Base-by-base conservation (phyloP, 1,140 invertebrate species). In the Tenebrio molitor region DNA sequence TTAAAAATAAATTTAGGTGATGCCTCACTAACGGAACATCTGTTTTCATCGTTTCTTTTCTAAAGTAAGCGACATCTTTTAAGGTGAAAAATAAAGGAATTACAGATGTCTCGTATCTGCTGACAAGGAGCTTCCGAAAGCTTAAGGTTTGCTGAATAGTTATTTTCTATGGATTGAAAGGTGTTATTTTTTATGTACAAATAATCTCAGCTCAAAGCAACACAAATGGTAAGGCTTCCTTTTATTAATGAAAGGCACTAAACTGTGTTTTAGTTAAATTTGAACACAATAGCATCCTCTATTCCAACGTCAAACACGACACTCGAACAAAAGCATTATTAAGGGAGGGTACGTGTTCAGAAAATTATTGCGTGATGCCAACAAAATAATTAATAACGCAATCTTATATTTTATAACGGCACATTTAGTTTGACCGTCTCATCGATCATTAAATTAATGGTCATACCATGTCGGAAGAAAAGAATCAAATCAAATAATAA, bases 221-320 rank as follows among this genome's bases (percentile, higher is more conserved):
- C 50, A 29, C 50, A 29, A 58, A 29, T 33, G 50, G 50, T 33
- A 58, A 29, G 12, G 23, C 23, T 58, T 58, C 17, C 17, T 58
- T 29, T 58, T 58, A 58, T 58, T 58, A 58, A 58, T 58, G 50
- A 58, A 58, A 58, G 50, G 50, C 23, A 58, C 50, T 29, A 58
- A 58, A 58, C 50, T 58, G 50, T 58, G 50, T 58, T 58, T 58
- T 58, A 58, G 50, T 58, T 58, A 58, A 58, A 58, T 58, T 58
- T 58, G 21, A 58, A 58, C 12, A 58, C 50, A 58, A 58, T 58
- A 14, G 50, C 21, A 17, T 58, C 10, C 12, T 58, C 21, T 58
- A 58, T 58, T 58, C 12, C 50, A 17, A 58, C 50, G 50, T 53
- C 46, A 53, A 53, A 23, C 46, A 16, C 17, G 46, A 58, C 50